A percentile compares a stretch with the other conserved stretches of the same genome.
These are phyloP conservation scores for Eupeodes corollae DNA, from an alignment of 1,140 invertebrate genomes.

Conservation along the genomic window DNA sequence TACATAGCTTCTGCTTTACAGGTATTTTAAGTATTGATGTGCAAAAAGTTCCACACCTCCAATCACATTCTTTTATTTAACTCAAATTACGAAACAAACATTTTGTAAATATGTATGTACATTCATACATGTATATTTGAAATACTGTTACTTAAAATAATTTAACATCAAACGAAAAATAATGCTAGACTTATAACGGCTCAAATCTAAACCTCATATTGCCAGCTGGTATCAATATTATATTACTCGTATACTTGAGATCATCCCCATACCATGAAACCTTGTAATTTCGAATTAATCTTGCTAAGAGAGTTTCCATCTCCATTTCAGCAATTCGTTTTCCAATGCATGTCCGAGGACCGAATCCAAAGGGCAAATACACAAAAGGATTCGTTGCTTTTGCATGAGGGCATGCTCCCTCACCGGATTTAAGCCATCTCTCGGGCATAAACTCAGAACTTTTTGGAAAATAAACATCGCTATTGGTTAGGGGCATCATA, in stretches of 20 bases:
- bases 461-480: slow-evolving; percentile 41
- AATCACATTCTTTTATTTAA: too few relatives aligned
- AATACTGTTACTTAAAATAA: too few relatives aligned
- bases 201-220: slow-evolving; percentile 23
- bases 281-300: slow-evolving; percentile 45
- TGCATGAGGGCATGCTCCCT: slow-evolving; percentile 7
- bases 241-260: slow-evolving; percentile 23
- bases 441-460: slow-evolving; percentile 46
- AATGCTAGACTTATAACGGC: slow-evolving; percentile 6
- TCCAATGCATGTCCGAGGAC: slow-evolving; percentile 44
- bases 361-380: slow-evolving; percentile 53
- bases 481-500: slow-evolving; percentile 31
- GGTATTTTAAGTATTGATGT: too few relatives aligned
- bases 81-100: too few relatives aligned
- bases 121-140: too few relatives aligned
- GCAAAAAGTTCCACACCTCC: too few relatives aligned
- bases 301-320: slow-evolving; percentile 48
- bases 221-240: slow-evolving; percentile 19
- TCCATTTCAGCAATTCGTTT: slow-evolving; percentile 61
- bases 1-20: too few relatives aligned
- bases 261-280: slow-evolving; percentile 15
- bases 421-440: slow-evolving; percentile 39
- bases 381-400: slow-evolving; percentile 45
- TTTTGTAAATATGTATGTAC: too few relatives aligned
- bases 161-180: too few relatives aligned